Evolutionary conservation across 1,140 invertebrate genomes (phyloP).

Genomic region (Leucophenga varia): DNA sequence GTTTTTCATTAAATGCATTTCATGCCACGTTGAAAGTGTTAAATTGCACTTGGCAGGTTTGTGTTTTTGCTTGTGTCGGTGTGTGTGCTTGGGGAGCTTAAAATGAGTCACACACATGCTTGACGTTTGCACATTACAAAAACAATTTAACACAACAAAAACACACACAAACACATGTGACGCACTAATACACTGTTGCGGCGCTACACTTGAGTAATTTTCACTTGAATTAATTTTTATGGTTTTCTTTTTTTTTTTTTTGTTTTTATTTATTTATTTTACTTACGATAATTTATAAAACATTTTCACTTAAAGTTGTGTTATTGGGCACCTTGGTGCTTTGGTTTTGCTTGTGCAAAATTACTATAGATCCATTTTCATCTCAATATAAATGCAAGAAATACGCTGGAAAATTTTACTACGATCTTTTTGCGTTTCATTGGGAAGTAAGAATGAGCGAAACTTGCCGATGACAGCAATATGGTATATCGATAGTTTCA

Average conservation of each 20-base stretch:
- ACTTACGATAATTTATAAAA: constrained; percentile 42
- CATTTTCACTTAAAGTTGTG: constrained; percentile 43
- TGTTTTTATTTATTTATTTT: constrained; percentile 3
- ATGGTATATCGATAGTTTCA: no score
- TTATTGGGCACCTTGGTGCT: constrained; percentile 45
- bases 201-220: no score
- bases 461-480: no score
- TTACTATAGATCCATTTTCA: constrained; percentile 53
- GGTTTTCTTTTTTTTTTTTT: constrained; percentile 27
- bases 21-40: constrained; percentile 33
- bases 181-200: no score
- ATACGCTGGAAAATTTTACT: constrained; percentile 30
- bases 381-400: constrained; percentile 51
- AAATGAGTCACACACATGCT: constrained; percentile 2
- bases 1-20: background rate
- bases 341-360: constrained; percentile 43
- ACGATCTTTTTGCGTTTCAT: constrained; percentile 53
- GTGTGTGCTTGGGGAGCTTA: no score
- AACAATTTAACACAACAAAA: no score
- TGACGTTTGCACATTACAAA: constrained; percentile 7
- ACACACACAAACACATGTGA: constrained; percentile 1
- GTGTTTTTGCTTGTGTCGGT: no score
- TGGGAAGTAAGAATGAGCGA: constrained; percentile 30
- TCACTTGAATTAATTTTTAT: no score
- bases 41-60: no score